Percentiles rank a stretch among this genome's conserved stretches.
phyloP scores from a whole-genome alignment of 2,113 vertebrate genomes.

The Triplophysa tibetana region DNA sequence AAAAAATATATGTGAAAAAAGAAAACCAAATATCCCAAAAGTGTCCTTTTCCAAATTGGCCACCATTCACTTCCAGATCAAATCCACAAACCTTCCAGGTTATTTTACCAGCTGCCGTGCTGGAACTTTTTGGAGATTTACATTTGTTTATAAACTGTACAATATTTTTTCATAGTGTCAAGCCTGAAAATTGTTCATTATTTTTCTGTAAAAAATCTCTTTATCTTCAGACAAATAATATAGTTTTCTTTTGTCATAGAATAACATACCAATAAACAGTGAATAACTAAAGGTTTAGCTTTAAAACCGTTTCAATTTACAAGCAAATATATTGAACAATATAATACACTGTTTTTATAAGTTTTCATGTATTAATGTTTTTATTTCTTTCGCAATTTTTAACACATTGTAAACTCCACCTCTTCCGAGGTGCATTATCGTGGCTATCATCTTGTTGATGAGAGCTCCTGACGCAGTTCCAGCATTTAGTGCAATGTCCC shows the following conservation, averaged over 20 bases:
- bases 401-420: not conserved
- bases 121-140: not conserved
- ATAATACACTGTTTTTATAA: no score
- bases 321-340: no score
- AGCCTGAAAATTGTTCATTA: not conserved
- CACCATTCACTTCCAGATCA: conserved; percentile 54
- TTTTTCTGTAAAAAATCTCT: not conserved
- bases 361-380: no score
- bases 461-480: conserved; percentile 1
- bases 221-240: not conserved
- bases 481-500: conserved; percentile 1
- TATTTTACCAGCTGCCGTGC: conserved; percentile 20
- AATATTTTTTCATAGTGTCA: not conserved
- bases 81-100: conserved; percentile 54
- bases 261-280: not conserved
- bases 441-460: conserved; percentile 12
- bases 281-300: not conserved
- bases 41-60: not conserved
- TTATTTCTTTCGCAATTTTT: no score
- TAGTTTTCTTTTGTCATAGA: no score
- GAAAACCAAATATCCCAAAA: not conserved
- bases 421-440: not conserved
- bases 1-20: not conserved
- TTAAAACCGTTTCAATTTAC: no score
- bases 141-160: not conserved